These are phyloP conservation scores for Amiota communis DNA, from an alignment of 2,888 invertebrate species.

Conservation along the genomic window DNA sequence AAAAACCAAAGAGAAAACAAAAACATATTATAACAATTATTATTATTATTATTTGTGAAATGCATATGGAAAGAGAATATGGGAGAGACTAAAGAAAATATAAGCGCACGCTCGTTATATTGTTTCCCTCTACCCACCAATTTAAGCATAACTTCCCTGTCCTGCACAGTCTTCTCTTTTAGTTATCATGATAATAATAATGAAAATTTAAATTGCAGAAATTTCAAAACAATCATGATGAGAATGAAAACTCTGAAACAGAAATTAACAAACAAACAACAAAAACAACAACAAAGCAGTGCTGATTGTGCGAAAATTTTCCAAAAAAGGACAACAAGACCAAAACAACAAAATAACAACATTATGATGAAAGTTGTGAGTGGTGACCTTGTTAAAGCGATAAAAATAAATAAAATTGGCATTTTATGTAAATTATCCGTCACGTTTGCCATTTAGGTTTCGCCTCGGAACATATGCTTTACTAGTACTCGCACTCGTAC, in stretches of 20 bases:
- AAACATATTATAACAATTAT: slow-evolving; percentile 23
- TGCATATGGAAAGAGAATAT: background rate
- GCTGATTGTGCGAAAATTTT: slow-evolving; percentile 13
- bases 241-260: slow-evolving; percentile 27
- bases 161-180: slow-evolving; percentile 14
- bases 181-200: slow-evolving; percentile 33
- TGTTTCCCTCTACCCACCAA: too few species aligned
- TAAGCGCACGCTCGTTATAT: too few species aligned
- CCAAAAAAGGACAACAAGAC: slow-evolving; percentile 4
- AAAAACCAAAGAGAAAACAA: background rate
- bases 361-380: too few species aligned
- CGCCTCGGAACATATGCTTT: too few species aligned
- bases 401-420: slow-evolving; percentile 64
- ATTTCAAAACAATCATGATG: slow-evolving; percentile 15
- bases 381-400: slow-evolving; percentile 36
- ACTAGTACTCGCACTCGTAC: too few species aligned
- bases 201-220: slow-evolving; percentile 47
- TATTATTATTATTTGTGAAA: slow-evolving; percentile 12
- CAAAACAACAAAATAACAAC: background rate
- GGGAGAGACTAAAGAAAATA: too few species aligned
- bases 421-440: slow-evolving; percentile 58
- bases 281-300: slow-evolving; percentile 38
- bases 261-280: slow-evolving; percentile 45
- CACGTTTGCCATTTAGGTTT: too few species aligned
- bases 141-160: background rate